Base-by-base conservation (phyloP, 2,888 invertebrate genomes). In the Amphimallon solstitiale region DNA sequence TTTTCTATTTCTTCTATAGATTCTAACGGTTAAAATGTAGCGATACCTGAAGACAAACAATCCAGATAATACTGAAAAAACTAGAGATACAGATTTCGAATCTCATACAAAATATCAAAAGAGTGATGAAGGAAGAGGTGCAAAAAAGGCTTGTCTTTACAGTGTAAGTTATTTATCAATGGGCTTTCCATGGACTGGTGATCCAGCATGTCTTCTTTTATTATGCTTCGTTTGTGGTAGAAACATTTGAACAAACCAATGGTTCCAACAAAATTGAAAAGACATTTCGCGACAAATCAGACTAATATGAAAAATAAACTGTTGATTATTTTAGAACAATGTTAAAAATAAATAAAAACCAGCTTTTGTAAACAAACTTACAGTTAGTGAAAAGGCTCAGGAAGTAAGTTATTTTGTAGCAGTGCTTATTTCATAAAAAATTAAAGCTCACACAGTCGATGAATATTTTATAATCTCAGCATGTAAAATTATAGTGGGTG, bases 341-440 rank as follows among this genome's bases (percentile, higher is more conserved):
- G 23, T 49, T 49, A 15, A 49, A n/a, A 15, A 19, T 49, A 49
- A 49, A 21, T 23, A 49, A 4, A 19, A 21, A 2, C 2, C 17
- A 49, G 49, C 21, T n/a, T 49, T 49, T 19, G 49, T 49, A 1
- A 49, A 49, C 9, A n/a, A n/a, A n/a, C n/a, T n/a, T n/a, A 49
- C n/a, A 12, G 23, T 49, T 23, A 21, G 9, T 49, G 49, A 49
- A 49, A 49, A 49, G 21, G 49, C 49, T 15, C 49, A 49, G 9
- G 49, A 49, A 49, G 49, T 21, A 49, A 49, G 49, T 12, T 49
- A 49, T 23, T 10, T 19, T n/a, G n/a, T n/a, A n/a, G 49, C 49
- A 7, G 6, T 19, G 49, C 10, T 10, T 3, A 10, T n/a, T n/a
- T n/a, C n/a, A n/a, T n/a, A n/a, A n/a, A n/a, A n/a, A n/a, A n/a